Conservation (phyloP, 2,113 vertebrate genomes). For the Fregata magnificens region DNA sequence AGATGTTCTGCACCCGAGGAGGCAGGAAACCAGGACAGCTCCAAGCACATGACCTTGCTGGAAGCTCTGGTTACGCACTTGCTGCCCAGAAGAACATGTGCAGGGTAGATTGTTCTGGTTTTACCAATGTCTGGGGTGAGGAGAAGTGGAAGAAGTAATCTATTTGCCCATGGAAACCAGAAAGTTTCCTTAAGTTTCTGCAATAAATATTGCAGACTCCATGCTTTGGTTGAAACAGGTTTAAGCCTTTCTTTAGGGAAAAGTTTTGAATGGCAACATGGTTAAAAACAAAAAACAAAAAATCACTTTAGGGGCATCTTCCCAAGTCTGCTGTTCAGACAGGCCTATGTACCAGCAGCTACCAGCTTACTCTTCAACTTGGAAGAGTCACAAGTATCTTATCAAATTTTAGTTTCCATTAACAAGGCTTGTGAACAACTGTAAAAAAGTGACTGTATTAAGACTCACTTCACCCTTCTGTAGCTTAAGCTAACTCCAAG, state of each 20-base stretch:
- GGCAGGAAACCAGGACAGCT: slow-evolving; percentile 25
- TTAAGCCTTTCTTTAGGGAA: neutral
- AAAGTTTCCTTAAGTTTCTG: neutral
- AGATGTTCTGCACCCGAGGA: neutral
- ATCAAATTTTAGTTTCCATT: neutral
- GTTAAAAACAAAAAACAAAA: no score
- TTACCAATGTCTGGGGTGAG: neutral
- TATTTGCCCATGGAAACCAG: neutral
- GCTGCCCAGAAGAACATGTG: neutral
- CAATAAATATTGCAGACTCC: neutral
- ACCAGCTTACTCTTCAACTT: neutral
- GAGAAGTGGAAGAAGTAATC: neutral
- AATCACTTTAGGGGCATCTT: neutral
- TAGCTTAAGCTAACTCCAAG: neutral
- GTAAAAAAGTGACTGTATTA: neutral
- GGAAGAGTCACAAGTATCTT: neutral
- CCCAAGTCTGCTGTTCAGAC: neutral
- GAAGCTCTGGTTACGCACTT: neutral
- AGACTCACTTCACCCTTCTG: neutral
- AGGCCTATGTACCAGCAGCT: neutral
- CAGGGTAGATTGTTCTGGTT: neutral
- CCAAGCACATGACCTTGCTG: neutral
- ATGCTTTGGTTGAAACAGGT: neutral
- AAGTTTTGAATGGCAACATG: neutral
- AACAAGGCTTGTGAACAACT: neutral